These are phyloP conservation scores for Drosophila nebulosa DNA, from an alignment of 1,140 invertebrate species.

Conservation along the genomic window DNA sequence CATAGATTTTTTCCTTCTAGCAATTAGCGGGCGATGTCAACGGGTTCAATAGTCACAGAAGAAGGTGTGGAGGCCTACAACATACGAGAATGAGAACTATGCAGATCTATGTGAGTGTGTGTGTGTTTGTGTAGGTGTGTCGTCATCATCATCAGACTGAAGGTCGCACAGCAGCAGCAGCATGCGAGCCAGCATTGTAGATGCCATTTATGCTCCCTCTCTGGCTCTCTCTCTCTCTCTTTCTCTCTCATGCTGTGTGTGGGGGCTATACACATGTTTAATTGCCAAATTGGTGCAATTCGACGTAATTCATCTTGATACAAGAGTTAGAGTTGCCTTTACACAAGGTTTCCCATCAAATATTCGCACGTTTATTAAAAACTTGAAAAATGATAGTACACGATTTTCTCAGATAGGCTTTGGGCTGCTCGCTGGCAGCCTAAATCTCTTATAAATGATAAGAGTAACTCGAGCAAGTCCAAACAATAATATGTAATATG, in stretches of 20 bases:
- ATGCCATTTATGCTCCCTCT: conserved; percentile 67
- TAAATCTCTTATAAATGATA: conserved; percentile 53
- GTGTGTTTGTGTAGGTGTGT: conserved; percentile 58
- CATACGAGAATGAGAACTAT: conserved; percentile 24
- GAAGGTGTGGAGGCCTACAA: conserved; percentile 62
- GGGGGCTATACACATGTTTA: conserved; percentile 56
- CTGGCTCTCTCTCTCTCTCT: conserved; percentile 18
- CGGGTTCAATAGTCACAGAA: conserved; percentile 61
- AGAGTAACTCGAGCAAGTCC: conserved; percentile 8
- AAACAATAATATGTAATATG: conserved; percentile 29
- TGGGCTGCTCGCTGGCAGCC: conserved; percentile 1
- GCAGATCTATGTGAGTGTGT: neutral
- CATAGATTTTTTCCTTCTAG: conserved; percentile 49
- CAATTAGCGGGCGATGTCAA: conserved; percentile 73
- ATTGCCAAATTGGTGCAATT: conserved; percentile 77
- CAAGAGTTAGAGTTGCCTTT: conserved; percentile 13
- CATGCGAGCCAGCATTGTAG: conserved; percentile 25
- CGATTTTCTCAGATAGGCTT: conserved; percentile 14
- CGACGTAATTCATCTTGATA: conserved; percentile 71
- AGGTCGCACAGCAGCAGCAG: conserved; percentile 38
- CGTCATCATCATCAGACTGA: conserved; percentile 62
- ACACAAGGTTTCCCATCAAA: conserved; percentile 49
- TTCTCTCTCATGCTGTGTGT: conserved; percentile 28
- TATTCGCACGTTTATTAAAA: conserved; percentile 71
- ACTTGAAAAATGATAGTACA: conserved; percentile 27